Base-by-base conservation (phyloP, 2,888 invertebrate genomes). In the Theretra japonica region DNA sequence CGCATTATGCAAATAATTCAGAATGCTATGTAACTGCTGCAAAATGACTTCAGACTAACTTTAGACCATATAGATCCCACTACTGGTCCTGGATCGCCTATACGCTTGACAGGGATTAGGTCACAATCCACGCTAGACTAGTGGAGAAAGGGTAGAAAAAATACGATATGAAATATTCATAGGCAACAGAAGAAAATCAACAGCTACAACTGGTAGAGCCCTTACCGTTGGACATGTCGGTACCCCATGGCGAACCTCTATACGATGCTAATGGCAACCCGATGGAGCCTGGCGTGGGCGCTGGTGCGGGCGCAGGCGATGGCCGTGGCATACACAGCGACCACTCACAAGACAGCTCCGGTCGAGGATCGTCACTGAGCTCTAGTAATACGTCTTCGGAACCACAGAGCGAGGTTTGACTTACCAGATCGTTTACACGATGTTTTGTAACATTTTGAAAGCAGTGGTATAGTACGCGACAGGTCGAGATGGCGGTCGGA, bases 311-410 rank as follows among this genome's bases (percentile, higher is more conserved):
- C 2, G 94, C 93, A 2, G 94, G 94, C 0, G 94, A 94, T 72
- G 94, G 94, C 0, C 81, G 88, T 21, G 94, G 94, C 4, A 91
- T 94, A 57, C 94, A 94, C 78, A 94, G 94, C 72, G 91, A 93
- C 77, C 83, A 85, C 56, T 93, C 93, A 3, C 90, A 89, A 73
- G 91, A 92, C 73, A 94, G 93, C 76, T 94, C 94, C 1, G 94
- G 94, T 0, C 82, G 86, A 21, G 94, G 91, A 17, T 88, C 91
- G 0, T 91, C 94, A 0, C 75, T 90, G 0, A 92, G 89, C 50
- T 92, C 94, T 5, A 93, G 86, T 74, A 88, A 85, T 2, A 83
- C 88, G 1, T 91, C 92, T 2, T 90, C 93, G 2, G 89, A 84
- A 25, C 82, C 80, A 15, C 88, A 88, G 69, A 93, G 90, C 70